These are phyloP conservation scores for Panopea generosa DNA, from an alignment of 2,888 invertebrate species.

Conservation along the genomic window DNA sequence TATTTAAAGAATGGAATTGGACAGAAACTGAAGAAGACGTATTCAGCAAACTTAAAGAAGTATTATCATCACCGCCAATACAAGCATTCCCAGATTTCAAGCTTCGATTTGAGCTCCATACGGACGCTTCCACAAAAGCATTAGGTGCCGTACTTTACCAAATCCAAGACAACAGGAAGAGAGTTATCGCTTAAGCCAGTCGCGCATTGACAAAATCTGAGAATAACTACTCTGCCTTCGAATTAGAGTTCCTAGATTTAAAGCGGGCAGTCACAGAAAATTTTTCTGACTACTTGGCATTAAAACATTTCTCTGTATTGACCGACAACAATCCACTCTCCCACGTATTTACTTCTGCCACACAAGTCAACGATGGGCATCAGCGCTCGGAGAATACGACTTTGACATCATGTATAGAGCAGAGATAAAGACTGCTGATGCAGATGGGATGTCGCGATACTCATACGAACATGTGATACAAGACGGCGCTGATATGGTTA, in stretches of 20 bases:
- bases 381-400: neutral
- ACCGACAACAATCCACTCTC: neutral
- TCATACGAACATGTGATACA: too few species aligned
- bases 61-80: slow-evolving; percentile 10
- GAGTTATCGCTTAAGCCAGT: neutral
- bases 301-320: neutral
- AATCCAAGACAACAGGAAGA: neutral
- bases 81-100: slow-evolving; percentile 18
- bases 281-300: neutral
- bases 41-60: slow-evolving; percentile 1
- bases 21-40: neutral
- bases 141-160: neutral
- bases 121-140: neutral
- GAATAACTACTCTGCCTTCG: neutral
- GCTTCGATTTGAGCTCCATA: slow-evolving; percentile 16
- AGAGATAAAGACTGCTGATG: neutral
- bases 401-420: neutral
- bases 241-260: neutral
- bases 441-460: neutral
- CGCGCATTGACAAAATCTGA: neutral
- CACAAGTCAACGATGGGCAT: neutral
- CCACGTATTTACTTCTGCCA: neutral
- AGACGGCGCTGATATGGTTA: too few species aligned
- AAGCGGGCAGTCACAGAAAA: neutral
- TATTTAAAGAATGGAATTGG: slow-evolving; percentile 8